These are phyloP conservation scores for Ictalurus furcatus DNA, from an alignment of 2,113 vertebrate genomes.

Conservation along the genomic window DNA sequence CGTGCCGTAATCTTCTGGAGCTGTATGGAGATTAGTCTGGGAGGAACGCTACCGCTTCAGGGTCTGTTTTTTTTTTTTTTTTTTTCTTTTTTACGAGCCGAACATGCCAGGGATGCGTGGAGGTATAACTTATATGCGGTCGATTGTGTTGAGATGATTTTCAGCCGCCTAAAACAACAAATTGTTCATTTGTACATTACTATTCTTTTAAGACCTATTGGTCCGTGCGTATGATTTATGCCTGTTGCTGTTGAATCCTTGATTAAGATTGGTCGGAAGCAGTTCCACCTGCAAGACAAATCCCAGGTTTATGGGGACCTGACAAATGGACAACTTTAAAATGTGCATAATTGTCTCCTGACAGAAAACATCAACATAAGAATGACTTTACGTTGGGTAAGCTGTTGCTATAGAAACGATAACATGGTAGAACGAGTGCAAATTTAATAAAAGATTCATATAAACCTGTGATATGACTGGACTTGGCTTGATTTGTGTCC, in stretches of 20 bases:
- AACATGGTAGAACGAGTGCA: background rate
- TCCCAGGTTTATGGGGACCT: background rate
- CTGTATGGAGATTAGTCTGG: conserved; percentile 44
- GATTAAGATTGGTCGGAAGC: background rate
- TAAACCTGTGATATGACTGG: background rate
- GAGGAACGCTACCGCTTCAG: conserved; percentile 35
- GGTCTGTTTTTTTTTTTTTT: conserved; percentile 12
- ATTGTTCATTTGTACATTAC: background rate
- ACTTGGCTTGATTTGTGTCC: background rate
- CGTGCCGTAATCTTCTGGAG: conserved; percentile 44
- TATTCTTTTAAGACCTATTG: background rate
- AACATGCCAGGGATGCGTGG: conserved; percentile 18
- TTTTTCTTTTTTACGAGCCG: background rate
- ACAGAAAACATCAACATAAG: background rate
- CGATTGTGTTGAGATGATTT: conserved; percentile 37
- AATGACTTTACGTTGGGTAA: background rate
- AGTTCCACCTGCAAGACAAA: background rate
- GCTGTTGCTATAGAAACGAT: background rate
- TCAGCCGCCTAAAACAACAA: background rate
- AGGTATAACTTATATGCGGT: conserved; percentile 37
- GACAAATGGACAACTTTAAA: background rate
- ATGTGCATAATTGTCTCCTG: background rate
- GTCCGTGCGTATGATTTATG: background rate
- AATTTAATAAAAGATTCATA: background rate
- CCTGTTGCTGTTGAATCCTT: background rate